Evolutionary conservation across 2,797 vertebrate species (phyloP).

Genomic region (Geotrypetes seraphini): DNA sequence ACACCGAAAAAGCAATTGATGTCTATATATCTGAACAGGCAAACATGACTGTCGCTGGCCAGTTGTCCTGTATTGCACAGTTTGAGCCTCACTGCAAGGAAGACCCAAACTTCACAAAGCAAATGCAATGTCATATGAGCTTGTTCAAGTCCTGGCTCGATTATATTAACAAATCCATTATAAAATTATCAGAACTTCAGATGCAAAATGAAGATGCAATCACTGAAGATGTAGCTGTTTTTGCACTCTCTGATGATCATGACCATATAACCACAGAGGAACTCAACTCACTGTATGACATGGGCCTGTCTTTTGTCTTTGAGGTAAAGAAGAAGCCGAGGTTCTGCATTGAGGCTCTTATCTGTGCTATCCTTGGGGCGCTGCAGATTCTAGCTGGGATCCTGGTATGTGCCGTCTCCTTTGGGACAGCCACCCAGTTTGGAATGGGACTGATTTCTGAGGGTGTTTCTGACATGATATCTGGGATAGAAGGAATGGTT

Average conservation of each 20-base stretch:
- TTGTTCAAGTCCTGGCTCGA: conserved; percentile 10
- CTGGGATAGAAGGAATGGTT: conserved; percentile 13
- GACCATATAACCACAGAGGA: conserved; percentile 8
- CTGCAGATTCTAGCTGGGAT: conserved; percentile 10
- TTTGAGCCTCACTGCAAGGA: conserved; percentile 5
- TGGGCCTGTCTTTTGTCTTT: conserved; percentile 18
- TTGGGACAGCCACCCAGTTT: conserved; percentile 6
- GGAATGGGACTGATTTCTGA: conserved; percentile 12
- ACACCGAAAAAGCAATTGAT: not conserved
- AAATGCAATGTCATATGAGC: conserved; percentile 14
- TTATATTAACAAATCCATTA: not conserved
- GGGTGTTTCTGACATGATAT: conserved; percentile 17
- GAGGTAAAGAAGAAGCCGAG: conserved; percentile 18
- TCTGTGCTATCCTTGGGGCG: conserved; percentile 10
- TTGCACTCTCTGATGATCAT: not conserved
- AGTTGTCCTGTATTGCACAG: conserved; percentile 1
- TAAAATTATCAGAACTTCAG: conserved; percentile 9
- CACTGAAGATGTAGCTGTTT: conserved; percentile 9
- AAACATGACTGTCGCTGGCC: conserved; percentile 11
- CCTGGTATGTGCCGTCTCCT: conserved; percentile 7
- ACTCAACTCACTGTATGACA: conserved; percentile 11
- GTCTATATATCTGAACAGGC: conserved; percentile 9
- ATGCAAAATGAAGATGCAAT: not conserved
- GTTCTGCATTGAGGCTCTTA: conserved; percentile 8
- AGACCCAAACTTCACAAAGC: conserved; percentile 8